Evolutionary conservation across 2,797 vertebrate genomes (phyloP).

Genomic region (Cryptoprocta ferox): DNA sequence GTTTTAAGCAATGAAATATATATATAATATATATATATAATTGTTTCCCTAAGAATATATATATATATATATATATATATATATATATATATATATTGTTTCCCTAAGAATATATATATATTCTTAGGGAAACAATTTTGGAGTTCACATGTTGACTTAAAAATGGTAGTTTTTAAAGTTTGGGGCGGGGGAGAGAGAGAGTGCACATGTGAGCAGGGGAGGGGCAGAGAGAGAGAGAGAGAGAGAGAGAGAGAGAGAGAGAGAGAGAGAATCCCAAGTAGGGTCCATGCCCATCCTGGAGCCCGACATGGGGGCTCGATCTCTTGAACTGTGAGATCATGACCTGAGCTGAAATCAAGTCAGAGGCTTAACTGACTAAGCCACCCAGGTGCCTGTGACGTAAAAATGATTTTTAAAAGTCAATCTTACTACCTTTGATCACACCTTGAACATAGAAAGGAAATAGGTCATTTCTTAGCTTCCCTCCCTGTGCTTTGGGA

Average conservation of each 20-base stretch:
- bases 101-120: no score
- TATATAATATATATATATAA: no score
- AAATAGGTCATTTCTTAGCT: neutral
- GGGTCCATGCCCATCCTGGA: no score
- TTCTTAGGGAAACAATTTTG: neutral
- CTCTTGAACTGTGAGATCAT: no score
- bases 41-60: no score
- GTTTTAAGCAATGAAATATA: neutral
- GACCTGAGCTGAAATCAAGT: no score
- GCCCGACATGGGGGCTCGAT: no score
- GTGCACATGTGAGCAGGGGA: neutral
- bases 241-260: no score
- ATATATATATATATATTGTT: no score
- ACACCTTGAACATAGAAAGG: neutral
- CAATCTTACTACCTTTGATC: neutral
- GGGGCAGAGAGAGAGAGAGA: neutral
- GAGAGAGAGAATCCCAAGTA: no score
- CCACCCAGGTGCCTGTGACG: neutral
- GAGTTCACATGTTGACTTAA: neutral
- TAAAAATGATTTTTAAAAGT: constrained; percentile 23
- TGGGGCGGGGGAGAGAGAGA: neutral
- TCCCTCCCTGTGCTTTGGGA: neutral
- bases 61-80: no score
- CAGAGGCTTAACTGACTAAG: no score
- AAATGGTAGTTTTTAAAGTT: neutral